Conservation (phyloP, 2,113 vertebrate species). For the Scytalopus superciliaris region DNA sequence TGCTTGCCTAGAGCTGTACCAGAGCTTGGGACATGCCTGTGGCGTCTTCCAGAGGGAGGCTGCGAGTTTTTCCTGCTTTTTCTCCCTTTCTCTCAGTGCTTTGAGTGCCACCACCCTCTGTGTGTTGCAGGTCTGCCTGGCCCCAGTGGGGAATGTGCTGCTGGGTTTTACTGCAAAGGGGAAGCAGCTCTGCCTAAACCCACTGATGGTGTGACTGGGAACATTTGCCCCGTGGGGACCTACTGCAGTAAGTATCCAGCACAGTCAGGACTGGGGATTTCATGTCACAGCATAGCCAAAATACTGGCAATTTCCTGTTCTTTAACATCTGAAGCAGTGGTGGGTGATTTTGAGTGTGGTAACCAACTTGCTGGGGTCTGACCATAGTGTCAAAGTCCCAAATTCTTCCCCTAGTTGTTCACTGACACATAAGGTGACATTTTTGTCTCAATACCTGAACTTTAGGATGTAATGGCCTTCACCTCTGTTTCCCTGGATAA, state of each 20-base stretch:
- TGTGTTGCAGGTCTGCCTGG: conserved; percentile 78
- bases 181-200: conserved; percentile 79
- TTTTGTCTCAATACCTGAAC: neutral
- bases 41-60: neutral
- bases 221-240: conserved; percentile 83
- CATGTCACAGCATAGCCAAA: neutral
- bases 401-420: neutral
- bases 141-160: conserved; percentile 81
- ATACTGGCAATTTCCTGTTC: neutral
- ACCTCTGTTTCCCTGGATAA: neutral
- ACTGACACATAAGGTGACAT: neutral
- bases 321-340: neutral
- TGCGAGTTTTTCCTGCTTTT: neutral
- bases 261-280: neutral
- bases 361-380: neutral
- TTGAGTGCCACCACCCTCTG: neutral
- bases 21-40: neutral
- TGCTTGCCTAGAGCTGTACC: fast-evolving
- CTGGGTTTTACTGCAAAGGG: conserved; percentile 85
- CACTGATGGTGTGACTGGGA: conserved; percentile 80
- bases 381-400: fast-evolving
- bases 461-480: neutral
- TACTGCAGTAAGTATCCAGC: conserved; percentile 81
- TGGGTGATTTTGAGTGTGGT: neutral
- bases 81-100: neutral